Evolutionary conservation across 2,888 invertebrate genomes (phyloP).

Genomic region (Melipona bicolor): DNA sequence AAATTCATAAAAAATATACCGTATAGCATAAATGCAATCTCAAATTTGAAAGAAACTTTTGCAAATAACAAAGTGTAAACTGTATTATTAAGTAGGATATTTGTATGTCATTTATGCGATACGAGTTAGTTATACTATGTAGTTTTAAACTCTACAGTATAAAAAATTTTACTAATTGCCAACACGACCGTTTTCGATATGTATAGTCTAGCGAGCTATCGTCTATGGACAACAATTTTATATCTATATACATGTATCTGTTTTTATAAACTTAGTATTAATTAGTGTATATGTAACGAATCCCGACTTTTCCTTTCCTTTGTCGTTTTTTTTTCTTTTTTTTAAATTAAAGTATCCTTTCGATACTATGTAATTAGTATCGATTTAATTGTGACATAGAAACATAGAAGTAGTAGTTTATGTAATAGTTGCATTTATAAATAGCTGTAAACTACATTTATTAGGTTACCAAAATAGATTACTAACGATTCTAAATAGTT

Average conservation of each 20-base stretch:
- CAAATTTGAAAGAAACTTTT: not conserved
- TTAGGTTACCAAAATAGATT: constrained; percentile 37
- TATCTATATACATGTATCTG: constrained; percentile 38
- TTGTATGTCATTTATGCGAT: constrained; percentile 44
- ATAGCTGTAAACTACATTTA: constrained; percentile 33
- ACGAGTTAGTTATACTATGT: constrained; percentile 28
- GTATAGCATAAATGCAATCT: no score
- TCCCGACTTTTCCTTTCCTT: constrained; percentile 5
- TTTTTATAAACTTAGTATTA: constrained; percentile 54
- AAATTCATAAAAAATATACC: no score
- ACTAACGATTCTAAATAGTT: constrained; percentile 40
- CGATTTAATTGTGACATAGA: constrained; percentile 26
- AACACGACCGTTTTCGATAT: constrained; percentile 33
- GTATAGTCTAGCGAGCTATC: constrained; percentile 37
- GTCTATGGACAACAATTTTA: constrained; percentile 48
- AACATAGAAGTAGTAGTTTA: constrained; percentile 44
- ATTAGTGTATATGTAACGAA: constrained; percentile 37
- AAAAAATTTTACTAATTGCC: constrained; percentile 32
- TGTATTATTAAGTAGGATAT: constrained; percentile 18
- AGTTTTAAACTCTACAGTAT: constrained; percentile 40
- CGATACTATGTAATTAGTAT: constrained; percentile 28
- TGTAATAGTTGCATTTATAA: constrained; percentile 34
- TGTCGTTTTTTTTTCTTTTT: not conserved
- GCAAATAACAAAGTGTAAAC: constrained; percentile 33
- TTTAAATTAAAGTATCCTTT: constrained; percentile 12